Percentiles rank a stretch among this genome's conserved stretches.
These are phyloP conservation scores for Andricus curvator DNA, from an alignment of 2,888 invertebrate species.

Conservation along the genomic window DNA sequence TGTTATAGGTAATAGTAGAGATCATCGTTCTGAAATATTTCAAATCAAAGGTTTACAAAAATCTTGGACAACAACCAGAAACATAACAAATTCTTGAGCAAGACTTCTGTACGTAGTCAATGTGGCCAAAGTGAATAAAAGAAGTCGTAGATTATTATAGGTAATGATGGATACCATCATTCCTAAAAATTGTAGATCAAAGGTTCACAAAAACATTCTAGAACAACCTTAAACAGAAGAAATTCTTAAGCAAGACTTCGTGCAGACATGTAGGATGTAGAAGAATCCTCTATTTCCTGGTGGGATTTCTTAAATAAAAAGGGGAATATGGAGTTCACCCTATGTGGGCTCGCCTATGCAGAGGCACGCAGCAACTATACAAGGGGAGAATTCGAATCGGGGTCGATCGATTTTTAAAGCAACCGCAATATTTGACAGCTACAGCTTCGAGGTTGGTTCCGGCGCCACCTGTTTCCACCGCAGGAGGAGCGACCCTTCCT, in stretches of 20 bases:
- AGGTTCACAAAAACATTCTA: background rate
- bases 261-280: background rate
- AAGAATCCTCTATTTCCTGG: background rate
- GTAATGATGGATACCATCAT: too few relatives aligned
- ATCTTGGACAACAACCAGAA: background rate
- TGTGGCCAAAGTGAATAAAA: too few relatives aligned
- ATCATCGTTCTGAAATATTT: too few relatives aligned
- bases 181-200: background rate
- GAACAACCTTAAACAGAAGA: background rate
- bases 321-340: conserved; percentile 51
- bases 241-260: background rate
- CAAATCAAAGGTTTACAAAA: background rate
- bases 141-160: too few relatives aligned
- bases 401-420: conserved; percentile 75
- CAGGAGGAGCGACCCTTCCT: conserved; percentile 51
- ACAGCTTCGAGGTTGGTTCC: conserved; percentile 66
- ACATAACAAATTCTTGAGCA: background rate
- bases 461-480: conserved; percentile 75
- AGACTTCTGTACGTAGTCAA: too few relatives aligned
- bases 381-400: conserved; percentile 59
- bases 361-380: conserved; percentile 48
- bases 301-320: conserved; percentile 8
- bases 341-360: conserved; percentile 50
- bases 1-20: too few relatives aligned
- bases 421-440: conserved; percentile 77